These are phyloP conservation scores for Oreortyx pictus DNA, from an alignment of 2,797 vertebrate species.

Conservation along the genomic window DNA sequence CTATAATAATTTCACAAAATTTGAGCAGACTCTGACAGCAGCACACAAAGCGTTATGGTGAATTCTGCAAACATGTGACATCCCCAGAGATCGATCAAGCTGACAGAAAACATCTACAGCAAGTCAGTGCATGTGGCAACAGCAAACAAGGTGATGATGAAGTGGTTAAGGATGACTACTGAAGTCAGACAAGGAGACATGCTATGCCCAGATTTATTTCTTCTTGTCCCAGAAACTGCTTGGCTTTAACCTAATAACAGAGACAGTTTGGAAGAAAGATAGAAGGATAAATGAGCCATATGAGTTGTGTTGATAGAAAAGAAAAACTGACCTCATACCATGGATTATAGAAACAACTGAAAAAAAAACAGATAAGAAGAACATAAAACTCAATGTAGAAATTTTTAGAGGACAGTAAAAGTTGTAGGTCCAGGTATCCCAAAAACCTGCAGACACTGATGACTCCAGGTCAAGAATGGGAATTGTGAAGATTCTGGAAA, in stretches of 20 bases:
- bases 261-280: background rate
- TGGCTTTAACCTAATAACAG: background rate
- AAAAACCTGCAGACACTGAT: background rate
- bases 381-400: background rate
- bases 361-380: background rate
- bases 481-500: background rate
- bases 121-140: background rate
- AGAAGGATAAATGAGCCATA: background rate
- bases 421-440: background rate
- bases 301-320: background rate
- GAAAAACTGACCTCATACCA: background rate
- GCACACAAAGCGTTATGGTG: rapidly evolving
- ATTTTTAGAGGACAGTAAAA: background rate
- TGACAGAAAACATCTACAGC: background rate
- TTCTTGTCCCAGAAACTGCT: background rate
- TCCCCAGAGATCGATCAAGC: background rate
- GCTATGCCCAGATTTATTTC: background rate
- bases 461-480: background rate
- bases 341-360: background rate
- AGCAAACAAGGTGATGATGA: background rate
- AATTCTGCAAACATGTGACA: background rate
- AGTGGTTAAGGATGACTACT: background rate
- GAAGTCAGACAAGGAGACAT: background rate
- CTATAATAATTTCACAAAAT: background rate
- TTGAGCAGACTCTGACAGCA: background rate